Evolutionary conservation across 2,888 invertebrate species (phyloP).

Genomic region (Meandrusa payeni): DNA sequence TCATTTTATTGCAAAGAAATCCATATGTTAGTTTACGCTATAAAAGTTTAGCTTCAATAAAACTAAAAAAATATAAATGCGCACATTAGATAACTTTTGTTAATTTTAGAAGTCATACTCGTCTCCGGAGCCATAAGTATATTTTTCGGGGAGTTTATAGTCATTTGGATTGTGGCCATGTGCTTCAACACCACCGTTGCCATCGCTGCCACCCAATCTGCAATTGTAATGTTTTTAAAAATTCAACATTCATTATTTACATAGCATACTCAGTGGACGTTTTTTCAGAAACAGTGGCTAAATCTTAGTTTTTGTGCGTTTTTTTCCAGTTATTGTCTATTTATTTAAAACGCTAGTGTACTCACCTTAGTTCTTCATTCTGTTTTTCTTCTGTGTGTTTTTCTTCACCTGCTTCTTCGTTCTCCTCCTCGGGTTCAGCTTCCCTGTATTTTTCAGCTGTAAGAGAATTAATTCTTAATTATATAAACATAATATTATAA

Average conservation of each 20-base stretch:
- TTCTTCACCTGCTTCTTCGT: slow-evolving; percentile 33
- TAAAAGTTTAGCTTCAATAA: too few species aligned
- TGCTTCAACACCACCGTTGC: slow-evolving; percentile 68
- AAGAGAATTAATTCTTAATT: slow-evolving; percentile 26
- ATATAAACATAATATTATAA: slow-evolving; percentile 11
- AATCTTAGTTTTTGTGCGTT: too few species aligned
- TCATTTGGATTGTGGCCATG: slow-evolving; percentile 66
- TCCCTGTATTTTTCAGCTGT: slow-evolving; percentile 37
- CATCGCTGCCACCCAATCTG: slow-evolving; percentile 60
- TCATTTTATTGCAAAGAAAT: too few species aligned
- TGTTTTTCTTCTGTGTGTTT: slow-evolving; percentile 37
- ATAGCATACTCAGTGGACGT: too few species aligned
- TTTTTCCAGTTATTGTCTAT: too few species aligned
- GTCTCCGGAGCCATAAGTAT: slow-evolving; percentile 65
- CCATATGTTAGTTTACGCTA: too few species aligned
- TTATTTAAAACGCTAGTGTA: too few species aligned
- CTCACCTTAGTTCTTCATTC: slow-evolving; percentile 60
- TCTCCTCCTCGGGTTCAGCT: slow-evolving; percentile 33
- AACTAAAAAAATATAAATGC: too few species aligned
- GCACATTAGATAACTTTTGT: too few species aligned
- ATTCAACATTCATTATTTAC: not conserved
- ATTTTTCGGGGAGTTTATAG: slow-evolving; percentile 65
- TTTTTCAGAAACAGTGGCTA: too few species aligned
- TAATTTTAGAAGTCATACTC: slow-evolving; percentile 55
- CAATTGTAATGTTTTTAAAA: slow-evolving; percentile 19